A percentile compares a stretch with the other conserved stretches of the same genome.
Conservation (phyloP, 1,140 invertebrate species). For the Saccostrea echinata region DNA sequence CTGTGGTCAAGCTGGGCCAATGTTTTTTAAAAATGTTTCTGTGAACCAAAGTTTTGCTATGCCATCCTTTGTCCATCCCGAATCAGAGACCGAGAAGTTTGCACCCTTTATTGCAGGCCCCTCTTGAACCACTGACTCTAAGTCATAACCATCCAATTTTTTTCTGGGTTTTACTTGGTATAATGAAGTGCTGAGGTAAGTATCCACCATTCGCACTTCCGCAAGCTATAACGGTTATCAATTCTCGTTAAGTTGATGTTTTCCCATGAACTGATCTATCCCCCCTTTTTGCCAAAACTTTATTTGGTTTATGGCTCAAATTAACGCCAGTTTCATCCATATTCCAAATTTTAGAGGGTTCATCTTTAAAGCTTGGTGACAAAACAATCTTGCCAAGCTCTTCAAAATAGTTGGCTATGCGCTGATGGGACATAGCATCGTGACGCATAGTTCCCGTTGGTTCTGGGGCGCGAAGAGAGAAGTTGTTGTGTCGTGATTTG, state of each 20-base stretch:
- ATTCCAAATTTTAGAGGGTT: slow-evolving; percentile 21
- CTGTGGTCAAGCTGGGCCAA: slow-evolving; percentile 45
- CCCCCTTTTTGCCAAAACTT: slow-evolving; percentile 34
- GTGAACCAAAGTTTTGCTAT: slow-evolving; percentile 51
- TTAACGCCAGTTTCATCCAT: slow-evolving; percentile 43
- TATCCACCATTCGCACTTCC: slow-evolving; percentile 28
- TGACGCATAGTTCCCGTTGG: slow-evolving; percentile 12
- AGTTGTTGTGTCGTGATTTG: background rate
- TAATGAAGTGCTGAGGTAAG: slow-evolving; percentile 44
- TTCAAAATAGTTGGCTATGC: background rate
- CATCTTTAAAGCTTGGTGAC: background rate
- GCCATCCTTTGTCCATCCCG: slow-evolving; percentile 51
- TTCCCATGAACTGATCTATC: slow-evolving; percentile 24
- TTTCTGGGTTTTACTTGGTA: slow-evolving; percentile 46
- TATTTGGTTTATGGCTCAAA: slow-evolving; percentile 24
- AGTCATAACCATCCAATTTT: slow-evolving; percentile 46
- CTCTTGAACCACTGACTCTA: slow-evolving; percentile 14
- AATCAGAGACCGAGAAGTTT: slow-evolving; percentile 37
- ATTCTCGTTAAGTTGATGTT: slow-evolving; percentile 23
- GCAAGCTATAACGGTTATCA: slow-evolving; percentile 42
- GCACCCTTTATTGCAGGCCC: slow-evolving; percentile 21
- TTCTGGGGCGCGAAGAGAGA: slow-evolving; percentile 20
- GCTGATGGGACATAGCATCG: slow-evolving; percentile 40
- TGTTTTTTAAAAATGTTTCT: slow-evolving; percentile 47
- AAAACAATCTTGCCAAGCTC: background rate